Percentiles rank a stretch among this genome's conserved stretches.
Evolutionary conservation across 2,888 invertebrate genomes (phyloP).

Genomic region (Chrysolina americana): DNA sequence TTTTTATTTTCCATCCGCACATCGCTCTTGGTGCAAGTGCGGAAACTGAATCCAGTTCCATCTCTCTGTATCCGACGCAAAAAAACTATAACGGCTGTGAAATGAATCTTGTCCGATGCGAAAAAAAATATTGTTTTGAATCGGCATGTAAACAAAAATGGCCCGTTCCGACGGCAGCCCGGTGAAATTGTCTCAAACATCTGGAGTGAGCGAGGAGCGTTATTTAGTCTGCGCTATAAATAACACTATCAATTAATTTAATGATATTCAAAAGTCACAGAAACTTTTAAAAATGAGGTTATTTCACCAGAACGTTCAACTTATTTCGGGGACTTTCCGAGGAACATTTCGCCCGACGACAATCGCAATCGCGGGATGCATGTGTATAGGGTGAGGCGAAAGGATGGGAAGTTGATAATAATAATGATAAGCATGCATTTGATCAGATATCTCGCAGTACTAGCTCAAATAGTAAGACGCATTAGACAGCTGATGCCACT

Average conservation of each 20-base stretch:
- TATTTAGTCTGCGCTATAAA: constrained; percentile 68
- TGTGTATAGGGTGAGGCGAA: no score
- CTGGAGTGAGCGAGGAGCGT: constrained; percentile 57
- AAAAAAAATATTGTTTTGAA: constrained; percentile 49
- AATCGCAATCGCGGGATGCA: neutral
- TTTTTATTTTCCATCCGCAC: no score
- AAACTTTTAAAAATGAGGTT: constrained; percentile 64
- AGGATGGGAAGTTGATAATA: no score
- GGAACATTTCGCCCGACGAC: constrained; percentile 14
- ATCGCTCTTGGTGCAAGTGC: neutral
- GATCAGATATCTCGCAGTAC: no score
- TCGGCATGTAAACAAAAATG: constrained; percentile 57
- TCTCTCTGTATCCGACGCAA: neutral
- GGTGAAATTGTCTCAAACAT: constrained; percentile 61
- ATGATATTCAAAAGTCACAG: constrained; percentile 65
- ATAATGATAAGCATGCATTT: no score
- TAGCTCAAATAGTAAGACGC: no score
- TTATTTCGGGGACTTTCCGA: constrained; percentile 47
- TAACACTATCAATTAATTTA: constrained; percentile 67
- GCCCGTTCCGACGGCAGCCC: constrained; percentile 38
- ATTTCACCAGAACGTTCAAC: constrained; percentile 62
- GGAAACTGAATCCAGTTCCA: neutral
- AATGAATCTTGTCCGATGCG: constrained; percentile 30
- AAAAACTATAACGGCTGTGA: constrained; percentile 12
- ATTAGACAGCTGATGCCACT: no score